A percentile compares a stretch with the other conserved stretches of the same genome.
Conservation (phyloP, 2,888 invertebrate genomes). For the Megalurothrips usitatus region DNA sequence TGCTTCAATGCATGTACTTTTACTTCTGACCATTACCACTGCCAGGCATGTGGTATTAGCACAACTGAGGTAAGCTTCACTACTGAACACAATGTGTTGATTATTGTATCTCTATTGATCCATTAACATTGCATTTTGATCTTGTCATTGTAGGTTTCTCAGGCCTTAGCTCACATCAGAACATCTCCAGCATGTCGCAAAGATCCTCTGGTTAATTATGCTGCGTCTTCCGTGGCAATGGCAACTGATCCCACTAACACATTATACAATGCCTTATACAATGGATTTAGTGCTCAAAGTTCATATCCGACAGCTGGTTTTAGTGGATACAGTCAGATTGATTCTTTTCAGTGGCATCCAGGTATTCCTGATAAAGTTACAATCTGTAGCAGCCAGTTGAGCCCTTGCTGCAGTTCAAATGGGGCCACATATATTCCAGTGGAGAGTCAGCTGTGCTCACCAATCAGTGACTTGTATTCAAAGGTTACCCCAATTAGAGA, state of each 20-base stretch:
- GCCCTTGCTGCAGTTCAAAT: constrained; percentile 14
- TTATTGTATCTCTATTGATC: background rate
- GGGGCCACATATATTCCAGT: background rate
- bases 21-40: constrained; percentile 8
- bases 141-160: background rate
- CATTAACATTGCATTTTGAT: background rate
- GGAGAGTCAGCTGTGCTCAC: constrained; percentile 1
- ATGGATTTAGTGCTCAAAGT: background rate
- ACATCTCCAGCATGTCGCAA: background rate
- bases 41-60: background rate
- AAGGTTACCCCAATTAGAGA: background rate
- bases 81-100: background rate
- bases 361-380: background rate
- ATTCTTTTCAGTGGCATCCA: constrained; percentile 19
- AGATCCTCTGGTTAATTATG: background rate
- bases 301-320: background rate
- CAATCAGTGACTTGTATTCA: background rate
- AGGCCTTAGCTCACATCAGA: background rate
- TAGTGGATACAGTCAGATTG: background rate
- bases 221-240: background rate
- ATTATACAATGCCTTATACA: constrained; percentile 2
- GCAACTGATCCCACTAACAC: background rate
- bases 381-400: background rate
- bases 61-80: background rate
- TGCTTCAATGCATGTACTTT: background rate